Evolutionary conservation across 2,113 vertebrate genomes (phyloP).

Genomic region (Mesocricetus auratus): DNA sequence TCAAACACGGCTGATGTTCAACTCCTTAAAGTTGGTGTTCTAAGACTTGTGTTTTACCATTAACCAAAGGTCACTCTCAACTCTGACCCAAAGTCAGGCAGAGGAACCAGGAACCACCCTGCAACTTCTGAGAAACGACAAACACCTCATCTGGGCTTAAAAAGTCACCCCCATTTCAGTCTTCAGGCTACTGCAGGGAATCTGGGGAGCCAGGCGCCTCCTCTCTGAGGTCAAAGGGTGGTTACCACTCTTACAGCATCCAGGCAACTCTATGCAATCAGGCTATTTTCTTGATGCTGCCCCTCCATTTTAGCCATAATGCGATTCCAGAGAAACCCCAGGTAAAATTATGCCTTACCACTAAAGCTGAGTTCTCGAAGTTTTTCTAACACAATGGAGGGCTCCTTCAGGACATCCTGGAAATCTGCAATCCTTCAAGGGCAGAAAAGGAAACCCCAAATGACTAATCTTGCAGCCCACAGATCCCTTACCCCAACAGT

Average conservation of each 20-base stretch:
- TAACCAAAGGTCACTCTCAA: constrained; percentile 68
- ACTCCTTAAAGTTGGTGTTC: constrained; percentile 4
- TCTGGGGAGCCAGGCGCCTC: not conserved
- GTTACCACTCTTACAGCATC: not conserved
- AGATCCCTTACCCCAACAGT: not conserved
- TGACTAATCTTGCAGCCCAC: not conserved
- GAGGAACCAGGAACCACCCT: constrained; percentile 16
- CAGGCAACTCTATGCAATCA: not conserved
- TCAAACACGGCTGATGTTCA: not conserved
- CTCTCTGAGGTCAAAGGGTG: not conserved
- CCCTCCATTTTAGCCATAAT: not conserved
- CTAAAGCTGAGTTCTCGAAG: constrained; percentile 95
- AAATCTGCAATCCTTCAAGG: constrained; percentile 95
- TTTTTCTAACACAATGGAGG: constrained; percentile 90
- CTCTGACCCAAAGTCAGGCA: not conserved
- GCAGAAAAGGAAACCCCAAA: not conserved
- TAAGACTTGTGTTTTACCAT: constrained; percentile 6
- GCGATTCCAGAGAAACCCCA: not conserved
- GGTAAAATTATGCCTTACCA: constrained; percentile 87
- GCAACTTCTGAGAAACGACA: not conserved
- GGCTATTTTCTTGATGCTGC: not conserved
- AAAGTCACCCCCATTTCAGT: not conserved
- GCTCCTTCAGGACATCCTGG: constrained; percentile 91
- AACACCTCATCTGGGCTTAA: not conserved
- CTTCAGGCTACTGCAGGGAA: not conserved